Conservation (phyloP, 2,888 invertebrate genomes). For the Acronicta psi region DNA sequence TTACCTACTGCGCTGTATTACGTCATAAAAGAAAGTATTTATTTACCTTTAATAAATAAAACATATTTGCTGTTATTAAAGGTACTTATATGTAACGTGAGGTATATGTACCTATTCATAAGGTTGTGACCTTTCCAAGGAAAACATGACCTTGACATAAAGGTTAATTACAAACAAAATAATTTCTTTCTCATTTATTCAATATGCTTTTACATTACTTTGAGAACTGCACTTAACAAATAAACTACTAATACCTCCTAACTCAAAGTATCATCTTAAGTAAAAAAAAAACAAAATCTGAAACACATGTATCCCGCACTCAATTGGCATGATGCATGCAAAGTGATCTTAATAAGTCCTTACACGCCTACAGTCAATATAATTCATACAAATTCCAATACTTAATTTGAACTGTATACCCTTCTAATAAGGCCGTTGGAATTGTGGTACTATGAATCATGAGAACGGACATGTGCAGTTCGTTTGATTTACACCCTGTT, state of each 20-base stretch:
- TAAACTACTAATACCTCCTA: constrained; percentile 14
- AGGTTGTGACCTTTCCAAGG: too few relatives aligned
- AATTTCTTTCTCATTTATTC: not conserved
- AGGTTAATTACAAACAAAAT: too few relatives aligned
- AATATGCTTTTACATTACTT: constrained; percentile 1
- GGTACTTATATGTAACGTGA: too few relatives aligned
- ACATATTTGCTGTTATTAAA: too few relatives aligned
- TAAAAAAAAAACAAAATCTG: constrained; percentile 28
- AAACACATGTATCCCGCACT: constrained; percentile 50
- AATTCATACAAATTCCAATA: constrained; percentile 1
- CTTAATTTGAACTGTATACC: constrained; percentile 37
- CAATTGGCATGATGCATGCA: constrained; percentile 63
- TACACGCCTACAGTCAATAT: constrained; percentile 23
- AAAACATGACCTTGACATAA: too few relatives aligned
- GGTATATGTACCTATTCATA: too few relatives aligned
- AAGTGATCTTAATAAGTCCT: constrained; percentile 64
- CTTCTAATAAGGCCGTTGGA: constrained; percentile 20
- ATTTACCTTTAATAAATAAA: too few relatives aligned
- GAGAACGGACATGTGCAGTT: constrained; percentile 46
- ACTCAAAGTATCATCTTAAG: constrained; percentile 30
- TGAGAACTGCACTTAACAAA: constrained; percentile 11
- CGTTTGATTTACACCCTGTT: constrained; percentile 76
- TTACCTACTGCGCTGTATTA: too few relatives aligned
- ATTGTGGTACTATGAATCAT: constrained; percentile 67
- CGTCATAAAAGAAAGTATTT: too few relatives aligned